Base-by-base conservation (phyloP, 2,797 vertebrate genomes). In the Gephyroberyx darwinii region DNA sequence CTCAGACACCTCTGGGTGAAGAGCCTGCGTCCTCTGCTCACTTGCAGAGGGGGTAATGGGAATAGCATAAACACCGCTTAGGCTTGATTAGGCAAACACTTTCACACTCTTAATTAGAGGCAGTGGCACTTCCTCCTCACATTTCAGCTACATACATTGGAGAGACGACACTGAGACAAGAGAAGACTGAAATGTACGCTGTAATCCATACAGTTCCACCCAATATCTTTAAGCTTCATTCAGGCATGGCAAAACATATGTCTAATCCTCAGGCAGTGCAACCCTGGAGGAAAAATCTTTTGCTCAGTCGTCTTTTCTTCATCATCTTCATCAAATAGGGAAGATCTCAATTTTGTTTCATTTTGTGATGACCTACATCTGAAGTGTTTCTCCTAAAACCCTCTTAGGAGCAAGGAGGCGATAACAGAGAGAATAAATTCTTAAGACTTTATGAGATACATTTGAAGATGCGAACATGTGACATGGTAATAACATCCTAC, bases 71-170 rank as follows among this genome's bases (percentile, higher is more conserved):
- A 85, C 82, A 87, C 81, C 74, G 61, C 67, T 71, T 65, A 80
- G 41, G 8, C 39, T 76, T 60, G 69, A 74, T 80, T 69, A 82
- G 78, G 48, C 16, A 26, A 65, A 77, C 78, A 71, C 52, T 61
- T 89, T 85, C 76, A 87, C 86, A 84, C 84, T 78, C 22, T 78
- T 89, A 86, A 90, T 87, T 84, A 82, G 77, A 71, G 72, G 51
- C 57, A 85, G 69, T 77, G 81, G 66, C 43, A 68, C 67, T 75
- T 4, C 8, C 65, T 63, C 55, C 69, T 84, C 67, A 77, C 45
- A 59, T 77, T 59, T 73, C 66, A 64, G 37, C 45, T 12, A 48
- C 62, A 60, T 57, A 63, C 43, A 61, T 39, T 48, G n/a, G 5
- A 16, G 14, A 16, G 26, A 33, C 57, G 37, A 31, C 30, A 33